phyloP scores from a whole-genome alignment of 1,140 invertebrate species.

The Scylla paramamosain region DNA sequence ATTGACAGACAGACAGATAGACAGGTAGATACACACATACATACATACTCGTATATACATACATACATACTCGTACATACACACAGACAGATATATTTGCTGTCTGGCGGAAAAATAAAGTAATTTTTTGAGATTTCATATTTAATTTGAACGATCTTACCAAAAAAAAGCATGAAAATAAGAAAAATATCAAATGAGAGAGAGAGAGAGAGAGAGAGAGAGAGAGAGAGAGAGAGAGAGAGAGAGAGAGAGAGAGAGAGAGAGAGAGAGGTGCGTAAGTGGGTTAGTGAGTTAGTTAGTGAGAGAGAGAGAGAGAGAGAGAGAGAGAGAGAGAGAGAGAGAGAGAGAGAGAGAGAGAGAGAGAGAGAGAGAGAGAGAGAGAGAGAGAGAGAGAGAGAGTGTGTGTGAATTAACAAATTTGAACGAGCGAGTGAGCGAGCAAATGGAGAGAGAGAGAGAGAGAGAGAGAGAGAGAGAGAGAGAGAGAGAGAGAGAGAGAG shows the following conservation, averaged over 20 bases:
- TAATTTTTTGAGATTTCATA: too few relatives aligned
- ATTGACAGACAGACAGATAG: too few relatives aligned
- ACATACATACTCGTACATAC: neutral
- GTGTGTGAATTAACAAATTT: too few relatives aligned
- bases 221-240: neutral
- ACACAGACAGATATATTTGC: too few relatives aligned
- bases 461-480: too few relatives aligned
- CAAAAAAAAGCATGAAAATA: too few relatives aligned
- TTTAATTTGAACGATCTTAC: too few relatives aligned
- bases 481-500: slow-evolving; percentile 37
- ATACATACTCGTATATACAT: neutral
- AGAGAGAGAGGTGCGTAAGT: neutral
- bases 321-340: neutral
- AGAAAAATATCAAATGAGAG: too few relatives aligned
- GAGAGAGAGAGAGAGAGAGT: too few relatives aligned
- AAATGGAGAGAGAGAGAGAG: too few relatives aligned
- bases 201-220: neutral
- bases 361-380: neutral
- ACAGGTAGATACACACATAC: neutral
- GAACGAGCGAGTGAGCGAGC: too few relatives aligned
- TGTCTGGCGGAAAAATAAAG: too few relatives aligned
- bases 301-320: neutral
- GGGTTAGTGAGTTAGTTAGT: neutral
- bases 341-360: neutral
- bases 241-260: neutral